These are phyloP conservation scores for Gymnodraco acuticeps DNA, from an alignment of 2,797 vertebrate genomes.

Conservation along the genomic window DNA sequence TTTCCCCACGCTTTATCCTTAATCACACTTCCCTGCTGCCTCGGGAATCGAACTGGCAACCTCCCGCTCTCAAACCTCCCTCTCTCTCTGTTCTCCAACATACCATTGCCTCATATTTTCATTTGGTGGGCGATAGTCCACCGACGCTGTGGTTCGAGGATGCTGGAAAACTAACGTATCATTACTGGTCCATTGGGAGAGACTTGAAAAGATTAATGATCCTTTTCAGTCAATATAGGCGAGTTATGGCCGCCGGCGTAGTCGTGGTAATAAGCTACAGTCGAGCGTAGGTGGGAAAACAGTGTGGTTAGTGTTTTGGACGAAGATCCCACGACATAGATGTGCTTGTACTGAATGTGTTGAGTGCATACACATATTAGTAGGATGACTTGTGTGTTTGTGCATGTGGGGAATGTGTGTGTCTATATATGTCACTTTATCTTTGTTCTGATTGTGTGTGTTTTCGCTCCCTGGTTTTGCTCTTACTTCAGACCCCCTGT, in stretches of 20 bases:
- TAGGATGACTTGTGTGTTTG: neutral
- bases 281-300: slow-evolving; percentile 77
- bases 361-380: neutral
- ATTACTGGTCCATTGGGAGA: slow-evolving; percentile 73
- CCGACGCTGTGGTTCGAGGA: slow-evolving; percentile 48
- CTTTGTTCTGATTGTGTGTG: neutral
- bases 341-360: too few relatives aligned
- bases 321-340: slow-evolving; percentile 39
- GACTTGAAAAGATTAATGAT: slow-evolving; percentile 77
- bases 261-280: slow-evolving; percentile 74
- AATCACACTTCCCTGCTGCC: slow-evolving; percentile 36
- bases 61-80: neutral
- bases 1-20: neutral
- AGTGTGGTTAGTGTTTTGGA: slow-evolving; percentile 75
- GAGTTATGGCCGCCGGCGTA: slow-evolving; percentile 71
- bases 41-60: slow-evolving; percentile 52
- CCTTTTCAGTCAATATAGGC: slow-evolving; percentile 65
- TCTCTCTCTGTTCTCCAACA: slow-evolving; percentile 34
- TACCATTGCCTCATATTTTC: slow-evolving; percentile 67
- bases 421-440: neutral
- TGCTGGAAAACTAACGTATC: slow-evolving; percentile 73
- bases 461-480: slow-evolving; percentile 26
- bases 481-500: slow-evolving; percentile 14
- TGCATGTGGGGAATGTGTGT: neutral
- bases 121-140: slow-evolving; percentile 73